phyloP scores from a whole-genome alignment of 2,797 vertebrate genomes.

The Micromesistius poutassou region DNA sequence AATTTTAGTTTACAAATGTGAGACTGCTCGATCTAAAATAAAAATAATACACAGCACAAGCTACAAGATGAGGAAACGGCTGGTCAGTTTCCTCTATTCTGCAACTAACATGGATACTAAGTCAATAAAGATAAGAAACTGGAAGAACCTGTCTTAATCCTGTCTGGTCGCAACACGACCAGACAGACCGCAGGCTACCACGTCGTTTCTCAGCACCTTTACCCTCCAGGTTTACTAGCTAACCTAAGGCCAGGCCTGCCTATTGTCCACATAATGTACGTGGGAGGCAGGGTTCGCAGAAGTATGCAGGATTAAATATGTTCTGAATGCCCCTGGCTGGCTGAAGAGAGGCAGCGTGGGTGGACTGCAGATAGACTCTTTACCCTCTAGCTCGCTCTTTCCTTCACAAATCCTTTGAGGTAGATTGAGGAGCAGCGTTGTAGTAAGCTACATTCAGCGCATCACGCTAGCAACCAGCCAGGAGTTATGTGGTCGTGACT shows the following conservation, averaged over 20 bases:
- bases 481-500: slow-evolving; percentile 57
- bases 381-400: slow-evolving; percentile 35
- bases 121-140: background rate
- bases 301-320: slow-evolving; percentile 63
- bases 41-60: background rate
- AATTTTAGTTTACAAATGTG: background rate
- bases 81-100: background rate
- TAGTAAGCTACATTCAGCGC: slow-evolving; percentile 31
- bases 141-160: background rate
- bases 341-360: slow-evolving; percentile 66
- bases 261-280: slow-evolving; percentile 57
- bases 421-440: slow-evolving; percentile 45
- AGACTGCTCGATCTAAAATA: background rate
- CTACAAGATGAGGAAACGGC: background rate
- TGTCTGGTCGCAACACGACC: background rate
- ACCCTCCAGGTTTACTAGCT: slow-evolving; percentile 20
- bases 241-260: slow-evolving; percentile 30
- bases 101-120: background rate
- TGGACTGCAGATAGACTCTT: slow-evolving; percentile 61
- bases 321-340: slow-evolving; percentile 58
- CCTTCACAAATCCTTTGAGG: slow-evolving; percentile 60
- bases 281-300: slow-evolving; percentile 47
- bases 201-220: slow-evolving; percentile 29
- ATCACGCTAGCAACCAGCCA: slow-evolving; percentile 52
- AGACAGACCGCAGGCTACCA: slow-evolving; percentile 1